These are phyloP conservation scores for Montifringilla adamsi DNA, from an alignment of 2,113 vertebrate genomes.

Conservation along the genomic window DNA sequence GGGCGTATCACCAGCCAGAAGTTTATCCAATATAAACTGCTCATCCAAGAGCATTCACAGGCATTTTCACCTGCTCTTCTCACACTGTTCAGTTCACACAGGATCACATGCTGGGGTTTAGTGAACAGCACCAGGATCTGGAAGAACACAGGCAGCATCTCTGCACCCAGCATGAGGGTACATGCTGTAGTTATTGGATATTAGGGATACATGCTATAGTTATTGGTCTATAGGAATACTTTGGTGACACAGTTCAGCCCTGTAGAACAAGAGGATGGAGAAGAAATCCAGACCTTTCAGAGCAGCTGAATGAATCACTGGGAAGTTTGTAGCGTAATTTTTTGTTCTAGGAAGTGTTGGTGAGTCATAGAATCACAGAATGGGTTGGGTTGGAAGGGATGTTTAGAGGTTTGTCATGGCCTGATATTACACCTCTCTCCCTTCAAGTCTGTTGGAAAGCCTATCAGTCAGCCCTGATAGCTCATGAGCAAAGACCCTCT, in stretches of 20 bases:
- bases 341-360: background rate
- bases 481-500: background rate
- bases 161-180: background rate
- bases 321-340: background rate
- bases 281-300: background rate
- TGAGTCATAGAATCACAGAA: background rate
- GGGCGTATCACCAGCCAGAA: background rate
- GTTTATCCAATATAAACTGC: background rate
- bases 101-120: background rate
- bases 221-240: background rate
- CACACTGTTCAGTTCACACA: background rate
- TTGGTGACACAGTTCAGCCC: background rate
- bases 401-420: background rate
- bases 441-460: background rate
- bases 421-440: background rate
- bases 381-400: background rate
- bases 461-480: background rate
- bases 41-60: background rate
- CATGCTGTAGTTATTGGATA: background rate
- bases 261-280: background rate
- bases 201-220: background rate
- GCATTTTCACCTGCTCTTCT: background rate
- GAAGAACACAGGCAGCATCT: background rate
- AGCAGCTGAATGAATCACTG: background rate
- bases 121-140: background rate